Conservation (phyloP, 2,797 vertebrate species). For the Premnoplex brunnescens region DNA sequence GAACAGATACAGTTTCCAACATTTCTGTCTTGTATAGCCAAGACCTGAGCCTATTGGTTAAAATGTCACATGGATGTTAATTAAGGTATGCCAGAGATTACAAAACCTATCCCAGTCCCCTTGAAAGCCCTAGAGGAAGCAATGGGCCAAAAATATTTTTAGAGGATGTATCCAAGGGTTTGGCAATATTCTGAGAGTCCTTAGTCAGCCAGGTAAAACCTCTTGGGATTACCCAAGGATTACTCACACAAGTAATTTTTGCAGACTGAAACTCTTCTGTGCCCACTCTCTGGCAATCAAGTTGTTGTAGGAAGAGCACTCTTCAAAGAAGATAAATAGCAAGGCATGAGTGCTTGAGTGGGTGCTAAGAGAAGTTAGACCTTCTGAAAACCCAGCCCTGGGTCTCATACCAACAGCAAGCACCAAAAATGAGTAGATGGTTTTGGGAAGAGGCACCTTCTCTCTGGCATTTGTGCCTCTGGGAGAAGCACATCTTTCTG, state of each 20-base stretch:
- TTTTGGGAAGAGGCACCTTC: background rate
- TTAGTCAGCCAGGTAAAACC: conserved; percentile 35
- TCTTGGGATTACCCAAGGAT: background rate
- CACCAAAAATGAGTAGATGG: background rate
- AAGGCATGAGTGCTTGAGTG: background rate
- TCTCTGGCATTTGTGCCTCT: background rate
- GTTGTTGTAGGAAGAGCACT: background rate
- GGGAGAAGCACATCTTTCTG: background rate
- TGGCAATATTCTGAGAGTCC: background rate
- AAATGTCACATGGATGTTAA: background rate
- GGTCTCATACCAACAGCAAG: background rate
- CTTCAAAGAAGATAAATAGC: conserved; percentile 6
- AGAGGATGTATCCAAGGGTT: background rate
- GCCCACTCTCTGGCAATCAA: conserved; percentile 30
- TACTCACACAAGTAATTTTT: conserved; percentile 29
- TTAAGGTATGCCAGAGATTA: background rate
- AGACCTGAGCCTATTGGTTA: conserved; percentile 31
- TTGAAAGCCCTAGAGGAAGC: background rate
- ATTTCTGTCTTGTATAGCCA: conserved; percentile 53
- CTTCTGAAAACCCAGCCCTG: background rate
- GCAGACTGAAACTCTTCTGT: background rate
- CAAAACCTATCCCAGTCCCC: background rate
- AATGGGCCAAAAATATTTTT: conserved; percentile 6
- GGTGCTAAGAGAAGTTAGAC: background rate
- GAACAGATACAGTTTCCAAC: conserved; percentile 1